Percentiles rank a stretch among this genome's conserved stretches.
phyloP scores from a whole-genome alignment of 2,888 invertebrate genomes.

The Perizoma affinitatum region DNA sequence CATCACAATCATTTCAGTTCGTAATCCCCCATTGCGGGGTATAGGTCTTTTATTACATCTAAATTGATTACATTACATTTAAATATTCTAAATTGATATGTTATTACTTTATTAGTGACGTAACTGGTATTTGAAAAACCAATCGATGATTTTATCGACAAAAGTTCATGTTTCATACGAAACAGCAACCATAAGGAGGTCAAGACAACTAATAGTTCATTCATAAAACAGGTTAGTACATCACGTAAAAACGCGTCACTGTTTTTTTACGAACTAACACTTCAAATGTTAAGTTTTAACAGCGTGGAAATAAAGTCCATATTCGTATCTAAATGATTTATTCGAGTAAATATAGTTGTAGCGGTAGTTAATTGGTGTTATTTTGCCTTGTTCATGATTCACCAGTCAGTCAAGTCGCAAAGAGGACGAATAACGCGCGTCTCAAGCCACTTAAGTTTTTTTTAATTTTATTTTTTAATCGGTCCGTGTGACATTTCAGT shows the following conservation, averaged over 20 bases:
- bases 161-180: slow-evolving; percentile 13
- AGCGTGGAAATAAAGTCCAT: slow-evolving; percentile 46
- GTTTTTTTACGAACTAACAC: slow-evolving; percentile 43
- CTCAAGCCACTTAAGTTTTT: slow-evolving; percentile 49
- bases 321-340: slow-evolving; percentile 51
- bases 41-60: too few species aligned
- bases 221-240: slow-evolving; percentile 58
- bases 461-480: slow-evolving; percentile 51
- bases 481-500: slow-evolving; percentile 52
- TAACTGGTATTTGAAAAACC: slow-evolving; percentile 9
- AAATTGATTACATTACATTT: too few species aligned
- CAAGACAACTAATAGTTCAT: slow-evolving; percentile 49
- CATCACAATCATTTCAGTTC: too few species aligned
- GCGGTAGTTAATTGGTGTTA: slow-evolving; percentile 74
- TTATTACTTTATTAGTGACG: slow-evolving; percentile 19
- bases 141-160: slow-evolving; percentile 23
- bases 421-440: slow-evolving; percentile 60
- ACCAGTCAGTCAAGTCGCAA: slow-evolving; percentile 69
- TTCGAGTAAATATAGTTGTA: slow-evolving; percentile 58
- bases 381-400: slow-evolving; percentile 79
- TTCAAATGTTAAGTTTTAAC: slow-evolving; percentile 40
- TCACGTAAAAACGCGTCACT: slow-evolving; percentile 51
- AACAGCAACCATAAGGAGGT: slow-evolving; percentile 33
- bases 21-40: too few species aligned
- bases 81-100: too few species aligned